These are phyloP conservation scores for Meloidogyne chitwoodi DNA, from an alignment of 1,140 invertebrate genomes.

Conservation along the genomic window DNA sequence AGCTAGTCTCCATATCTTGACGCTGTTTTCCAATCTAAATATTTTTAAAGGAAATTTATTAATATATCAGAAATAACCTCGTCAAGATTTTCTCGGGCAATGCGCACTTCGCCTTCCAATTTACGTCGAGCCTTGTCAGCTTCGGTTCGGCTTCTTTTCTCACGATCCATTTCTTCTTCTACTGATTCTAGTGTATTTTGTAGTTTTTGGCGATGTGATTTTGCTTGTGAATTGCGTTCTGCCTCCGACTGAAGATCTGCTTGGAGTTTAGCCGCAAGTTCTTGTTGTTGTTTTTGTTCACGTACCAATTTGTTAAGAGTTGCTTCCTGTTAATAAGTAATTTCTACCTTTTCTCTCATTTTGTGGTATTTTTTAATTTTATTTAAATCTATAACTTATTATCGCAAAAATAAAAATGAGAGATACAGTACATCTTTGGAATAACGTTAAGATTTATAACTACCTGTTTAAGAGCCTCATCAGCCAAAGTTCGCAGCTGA, in stretches of 20 bases:
- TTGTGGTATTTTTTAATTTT: too few species aligned
- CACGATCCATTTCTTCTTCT: slow-evolving; percentile 92
- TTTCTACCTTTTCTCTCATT: too few species aligned
- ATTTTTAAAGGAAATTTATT: slow-evolving; percentile 28
- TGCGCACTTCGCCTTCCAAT: slow-evolving; percentile 68
- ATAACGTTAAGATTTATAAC: too few species aligned
- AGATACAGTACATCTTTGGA: too few species aligned
- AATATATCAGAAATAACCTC: slow-evolving; percentile 77
- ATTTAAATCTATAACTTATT: too few species aligned
- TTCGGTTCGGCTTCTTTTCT: slow-evolving; percentile 94
- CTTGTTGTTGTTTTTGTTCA: slow-evolving; percentile 93
- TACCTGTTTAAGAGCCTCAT: slow-evolving; percentile 97
- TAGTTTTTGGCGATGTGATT: slow-evolving; percentile 93
- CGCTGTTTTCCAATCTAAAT: slow-evolving; percentile 40
- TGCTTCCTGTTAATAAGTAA: too few species aligned
- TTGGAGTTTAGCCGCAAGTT: slow-evolving; percentile 78
- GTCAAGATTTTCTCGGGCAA: slow-evolving; percentile 41
- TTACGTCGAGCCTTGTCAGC: slow-evolving; percentile 93
- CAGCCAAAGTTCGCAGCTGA: slow-evolving; percentile 96
- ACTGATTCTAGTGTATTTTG: slow-evolving; percentile 81
- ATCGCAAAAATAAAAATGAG: too few species aligned
- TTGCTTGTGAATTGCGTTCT: slow-evolving; percentile 97
- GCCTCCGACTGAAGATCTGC: slow-evolving; percentile 95
- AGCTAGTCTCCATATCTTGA: slow-evolving; percentile 45
- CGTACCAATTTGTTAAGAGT: slow-evolving; percentile 98